Evolutionary conservation across 1,140 invertebrate genomes (phyloP).

Genomic region (Drosophila melanica): DNA sequence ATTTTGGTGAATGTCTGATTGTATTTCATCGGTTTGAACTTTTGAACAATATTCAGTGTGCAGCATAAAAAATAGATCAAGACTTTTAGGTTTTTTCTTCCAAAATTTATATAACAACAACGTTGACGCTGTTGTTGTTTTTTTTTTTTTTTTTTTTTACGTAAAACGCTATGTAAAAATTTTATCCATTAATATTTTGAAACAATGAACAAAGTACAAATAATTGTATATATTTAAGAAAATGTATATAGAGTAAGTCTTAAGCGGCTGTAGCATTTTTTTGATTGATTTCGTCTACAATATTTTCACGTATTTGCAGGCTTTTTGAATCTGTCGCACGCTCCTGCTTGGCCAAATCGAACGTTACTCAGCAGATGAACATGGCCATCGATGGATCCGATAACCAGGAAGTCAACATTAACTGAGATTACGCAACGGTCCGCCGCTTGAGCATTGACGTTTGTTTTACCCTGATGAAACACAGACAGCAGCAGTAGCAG

Average conservation of each 20-base stretch:
- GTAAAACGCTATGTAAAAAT: background rate
- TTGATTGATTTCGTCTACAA: background rate
- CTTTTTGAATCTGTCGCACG: constrained; percentile 97
- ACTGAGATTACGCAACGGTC: constrained; percentile 66
- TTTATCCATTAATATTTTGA: background rate
- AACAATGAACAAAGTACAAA: no score
- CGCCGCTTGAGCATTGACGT: constrained; percentile 57
- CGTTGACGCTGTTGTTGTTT: background rate
- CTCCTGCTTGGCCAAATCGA: constrained; percentile 94
- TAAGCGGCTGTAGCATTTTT: background rate
- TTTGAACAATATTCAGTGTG: constrained; percentile 59
- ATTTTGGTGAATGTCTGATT: constrained; percentile 88
- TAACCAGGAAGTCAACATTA: constrained; percentile 73
- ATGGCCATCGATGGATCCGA: constrained; percentile 75
- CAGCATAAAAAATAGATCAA: constrained; percentile 43
- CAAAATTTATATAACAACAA: background rate
- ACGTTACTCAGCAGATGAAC: constrained; percentile 75
- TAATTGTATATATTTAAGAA: no score
- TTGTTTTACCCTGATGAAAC: constrained; percentile 35
- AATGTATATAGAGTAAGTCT: background rate
- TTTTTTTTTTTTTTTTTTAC: constrained; percentile 18
- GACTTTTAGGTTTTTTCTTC: constrained; percentile 24
- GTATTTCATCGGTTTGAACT: constrained; percentile 65
- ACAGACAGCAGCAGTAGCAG: constrained; percentile 42
- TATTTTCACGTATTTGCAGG: constrained; percentile 84